Evolutionary conservation across 2,113 vertebrate species (phyloP).

Genomic region (Python bivittatus): DNA sequence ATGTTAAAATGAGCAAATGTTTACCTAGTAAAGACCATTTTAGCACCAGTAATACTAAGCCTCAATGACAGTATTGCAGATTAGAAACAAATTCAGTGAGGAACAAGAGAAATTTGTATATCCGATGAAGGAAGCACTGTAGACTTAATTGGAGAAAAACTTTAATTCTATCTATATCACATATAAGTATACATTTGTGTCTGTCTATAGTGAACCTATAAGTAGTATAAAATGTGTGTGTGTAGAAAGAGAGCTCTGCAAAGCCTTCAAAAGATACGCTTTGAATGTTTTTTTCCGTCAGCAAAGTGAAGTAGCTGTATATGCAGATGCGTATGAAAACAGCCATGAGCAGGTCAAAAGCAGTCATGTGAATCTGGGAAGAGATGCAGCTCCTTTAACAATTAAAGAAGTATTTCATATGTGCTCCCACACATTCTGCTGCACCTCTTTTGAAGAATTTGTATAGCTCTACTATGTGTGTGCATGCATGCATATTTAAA

Average conservation of each 20-base stretch:
- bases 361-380: background rate
- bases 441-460: background rate
- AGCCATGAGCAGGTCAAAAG: background rate
- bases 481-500: background rate
- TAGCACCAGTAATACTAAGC: background rate
- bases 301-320: background rate
- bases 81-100: background rate
- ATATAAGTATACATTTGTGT: background rate
- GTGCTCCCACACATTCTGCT: background rate
- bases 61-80: background rate
- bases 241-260: background rate
- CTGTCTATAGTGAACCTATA: background rate
- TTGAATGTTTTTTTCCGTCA: background rate
- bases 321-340: background rate
- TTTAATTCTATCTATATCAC: background rate
- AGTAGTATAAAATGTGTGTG: background rate
- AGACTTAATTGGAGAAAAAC: background rate
- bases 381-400: background rate
- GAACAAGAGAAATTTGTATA: background rate
- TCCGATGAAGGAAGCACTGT: background rate
- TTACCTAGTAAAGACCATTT: background rate
- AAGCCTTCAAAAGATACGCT: background rate
- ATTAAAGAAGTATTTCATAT: background rate
- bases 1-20: background rate
- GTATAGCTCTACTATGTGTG: background rate